Evolutionary conservation across 1,140 invertebrate genomes (phyloP), one percentile per base, ranked within the genome.

Genomic region (Leptopilina clavipes): DNA sequence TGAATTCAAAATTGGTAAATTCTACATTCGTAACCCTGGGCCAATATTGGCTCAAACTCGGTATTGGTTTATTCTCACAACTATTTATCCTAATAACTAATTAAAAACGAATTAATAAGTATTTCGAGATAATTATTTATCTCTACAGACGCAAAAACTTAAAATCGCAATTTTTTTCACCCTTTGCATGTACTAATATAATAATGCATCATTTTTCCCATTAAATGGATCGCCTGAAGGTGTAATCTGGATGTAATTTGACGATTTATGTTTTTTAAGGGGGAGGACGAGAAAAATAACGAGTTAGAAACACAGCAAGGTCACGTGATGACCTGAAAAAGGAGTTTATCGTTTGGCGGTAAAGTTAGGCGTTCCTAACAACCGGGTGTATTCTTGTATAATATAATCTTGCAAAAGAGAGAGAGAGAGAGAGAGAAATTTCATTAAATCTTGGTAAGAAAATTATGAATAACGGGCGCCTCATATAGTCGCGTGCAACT

Each of bases 401-500:
- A 40, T 40, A 65, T 65, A 65, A 65, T 11, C 22, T 25, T 31
- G n/a, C 18, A 40, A 40, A 40, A 40, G 37, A 40, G 8, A 40
- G 37, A 8, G 37, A 40, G 37, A 7, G 37, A 40, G 37, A 40
- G 37, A 40, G 37, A 40, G 74, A 71, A 59, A 70, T 48, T 79
- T 81, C 71, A 71, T 74, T 65, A 37, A 81, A 81, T 79, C 79
- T 74, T 31, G 59, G 19, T 6, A 78, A 56, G 80, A 83, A 79
- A 82, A 82, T 84, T 80, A 76, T 81, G 80, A 83, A 81, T 83
- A 83, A 83, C 79, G 79, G 70, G 52, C 37, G 9, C 44, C 52
- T 54, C 1, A 45, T 37, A 59, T 40, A 65, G 73, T 83, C 76
- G 82, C 82, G 82, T 83, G 80, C 72, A 71, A 76, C 70, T 74